Base-by-base conservation (phyloP, 2,888 invertebrate species). In the Tetragnatha montana region DNA sequence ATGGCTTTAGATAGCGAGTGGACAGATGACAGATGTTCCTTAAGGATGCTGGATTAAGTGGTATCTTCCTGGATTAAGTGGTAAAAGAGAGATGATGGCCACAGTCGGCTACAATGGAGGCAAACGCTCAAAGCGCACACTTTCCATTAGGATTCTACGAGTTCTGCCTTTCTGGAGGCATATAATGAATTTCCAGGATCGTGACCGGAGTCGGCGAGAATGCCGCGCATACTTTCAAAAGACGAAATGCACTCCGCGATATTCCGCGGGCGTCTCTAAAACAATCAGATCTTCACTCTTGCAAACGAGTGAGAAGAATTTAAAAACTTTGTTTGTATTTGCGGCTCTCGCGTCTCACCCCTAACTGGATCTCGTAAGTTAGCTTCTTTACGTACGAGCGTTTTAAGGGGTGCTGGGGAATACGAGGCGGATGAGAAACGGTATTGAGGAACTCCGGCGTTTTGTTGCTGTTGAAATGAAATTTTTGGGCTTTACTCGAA, bases 251-350 rank as follows among this genome's bases (percentile, higher is more conserved):
- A 21, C 21, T 47, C 50, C 8, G 70, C 12, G 78, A 71, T 51
- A 78, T 85, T 85, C 85, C 71, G 4, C 4, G 71, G 14, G 79
- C 70, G 85, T 85, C 22, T 35, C 84, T 84, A 68, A 84, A 84
- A 84, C 76, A 84, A 84, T 84, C 75, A 75, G 76, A 75, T 76
- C 76, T 75, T 76, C 76, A 69, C 68, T 76, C 69, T 84, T 69
- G 84, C 76, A 74, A 84, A 79, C 85, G 71, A 78, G 71, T 71
- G 78, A 78, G 78, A 51, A 50, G 85, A 85, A 85, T 85, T 85
- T 50, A 47, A 78, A 85, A 78, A 79, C 22, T 49, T 19, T 71
- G 70, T 19, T 14, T 60, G 60, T 73, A 35, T 82, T 82, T 82
- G 50, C 50, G 22, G 22, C 51, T 50, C n/a, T 35, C 73, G 35